phyloP scores from a whole-genome alignment of 2,888 invertebrate species.

The Acanthosoma haemorrhoidale region DNA sequence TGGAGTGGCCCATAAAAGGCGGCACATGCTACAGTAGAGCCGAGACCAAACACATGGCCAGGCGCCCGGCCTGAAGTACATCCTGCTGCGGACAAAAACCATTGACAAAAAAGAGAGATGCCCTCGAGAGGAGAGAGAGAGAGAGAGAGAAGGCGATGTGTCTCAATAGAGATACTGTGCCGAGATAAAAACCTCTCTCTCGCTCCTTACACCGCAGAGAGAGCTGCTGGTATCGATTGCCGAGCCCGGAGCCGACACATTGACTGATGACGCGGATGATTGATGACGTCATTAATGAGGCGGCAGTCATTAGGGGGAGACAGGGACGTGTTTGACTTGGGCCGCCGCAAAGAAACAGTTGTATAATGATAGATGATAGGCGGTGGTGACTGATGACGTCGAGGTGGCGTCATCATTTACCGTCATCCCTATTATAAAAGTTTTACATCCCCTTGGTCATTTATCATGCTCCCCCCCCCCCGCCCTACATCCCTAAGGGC shows the following conservation, averaged over 20 bases:
- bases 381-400: too few relatives aligned
- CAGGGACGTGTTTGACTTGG: constrained; percentile 10
- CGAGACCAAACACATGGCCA: constrained; percentile 11
- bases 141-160: too few relatives aligned
- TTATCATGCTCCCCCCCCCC: background rate
- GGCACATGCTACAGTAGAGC: constrained; percentile 14
- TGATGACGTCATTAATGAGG: constrained; percentile 10
- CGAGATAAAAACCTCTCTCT: constrained; percentile 1
- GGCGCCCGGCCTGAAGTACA: constrained; percentile 4
- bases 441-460: constrained; percentile 2
- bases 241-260: background rate
- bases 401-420: background rate
- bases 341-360: constrained; percentile 14
- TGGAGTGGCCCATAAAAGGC: background rate
- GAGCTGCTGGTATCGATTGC: background rate
- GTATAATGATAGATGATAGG: background rate
- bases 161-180: background rate
- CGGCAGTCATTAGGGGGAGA: constrained; percentile 10
- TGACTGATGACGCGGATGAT: constrained; percentile 13
- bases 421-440: constrained; percentile 8
- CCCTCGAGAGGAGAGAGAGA: constrained; percentile 1
- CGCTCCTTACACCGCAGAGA: too few relatives aligned
- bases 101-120: background rate
- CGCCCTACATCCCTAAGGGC: too few relatives aligned
- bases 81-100: background rate